phyloP scores from a whole-genome alignment of 2,797 vertebrate species.

The Heteromormyrus szaboi region DNA sequence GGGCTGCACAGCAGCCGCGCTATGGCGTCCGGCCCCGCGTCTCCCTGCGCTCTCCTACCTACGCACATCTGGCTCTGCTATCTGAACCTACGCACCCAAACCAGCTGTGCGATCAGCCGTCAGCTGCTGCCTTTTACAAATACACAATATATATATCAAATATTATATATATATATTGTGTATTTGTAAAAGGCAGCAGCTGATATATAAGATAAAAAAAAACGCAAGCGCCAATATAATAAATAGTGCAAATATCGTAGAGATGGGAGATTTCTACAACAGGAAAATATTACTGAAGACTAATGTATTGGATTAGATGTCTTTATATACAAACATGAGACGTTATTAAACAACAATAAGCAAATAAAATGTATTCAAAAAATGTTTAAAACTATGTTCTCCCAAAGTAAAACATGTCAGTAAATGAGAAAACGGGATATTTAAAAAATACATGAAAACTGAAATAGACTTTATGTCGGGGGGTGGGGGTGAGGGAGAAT shows the following conservation, averaged over 20 bases:
- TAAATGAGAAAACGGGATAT: neutral
- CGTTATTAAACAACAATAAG: neutral
- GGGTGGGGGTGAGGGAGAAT: neutral
- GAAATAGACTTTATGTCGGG: neutral
- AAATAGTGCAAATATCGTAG: neutral
- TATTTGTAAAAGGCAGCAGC: too few species aligned
- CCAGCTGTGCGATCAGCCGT: neutral
- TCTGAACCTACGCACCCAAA: slow-evolving; percentile 29
- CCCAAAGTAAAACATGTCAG: neutral
- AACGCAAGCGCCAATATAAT: neutral
- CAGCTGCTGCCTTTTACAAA: neutral
- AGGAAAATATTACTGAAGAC: neutral
- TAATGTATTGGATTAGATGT: neutral
- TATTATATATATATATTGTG: too few species aligned
- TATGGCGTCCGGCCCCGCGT: slow-evolving; percentile 66
- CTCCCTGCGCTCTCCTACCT: slow-evolving; percentile 57
- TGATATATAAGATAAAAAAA: neutral
- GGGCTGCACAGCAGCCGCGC: slow-evolving; percentile 64
- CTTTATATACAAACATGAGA: neutral
- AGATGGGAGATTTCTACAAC: neutral
- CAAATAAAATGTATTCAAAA: neutral
- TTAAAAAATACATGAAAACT: neutral
- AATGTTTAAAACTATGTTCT: neutral
- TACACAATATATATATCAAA: neutral
- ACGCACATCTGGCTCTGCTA: slow-evolving; percentile 31